Evolutionary conservation across 2,113 vertebrate genomes (phyloP), one percentile per base, ranked within the genome.

Genomic region (Sinosuthora webbiana): DNA sequence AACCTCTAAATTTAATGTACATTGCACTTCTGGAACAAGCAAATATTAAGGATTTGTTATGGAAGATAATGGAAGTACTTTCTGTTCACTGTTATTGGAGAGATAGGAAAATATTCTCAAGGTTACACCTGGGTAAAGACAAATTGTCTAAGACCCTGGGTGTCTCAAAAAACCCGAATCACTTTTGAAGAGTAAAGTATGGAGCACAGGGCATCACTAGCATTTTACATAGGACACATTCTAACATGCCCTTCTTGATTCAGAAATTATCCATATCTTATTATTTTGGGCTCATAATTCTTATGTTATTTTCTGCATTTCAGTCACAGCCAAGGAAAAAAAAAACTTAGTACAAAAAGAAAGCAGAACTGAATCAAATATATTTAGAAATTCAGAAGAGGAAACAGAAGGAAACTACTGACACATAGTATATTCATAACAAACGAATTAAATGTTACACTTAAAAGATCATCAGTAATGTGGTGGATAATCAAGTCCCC

Each of bases 251-350:
- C 19, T 70, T 63, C 56, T 68, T 93, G 30, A 18, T n/a, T 65
- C 8, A 52, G 60, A 83, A 73, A 77, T 62, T 57, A 69, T 60
- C 37, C 21, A 11, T 47, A 84, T 42, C 16, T 63, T 57, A 63
- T 69, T 59, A 71, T 75, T 78, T 71, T 33, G 15, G 27, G 10
- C 23, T 86, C 19, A 39, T 44, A 55, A 73, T 64, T 80, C 12
- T 64, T 75, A 44, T 33, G 18, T 16, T 42, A 42, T 15, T 84
- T 93, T 78, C 62, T 79, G 30, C 44, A 71, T 71, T 90, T 90
- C 27, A 75, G 14, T 21, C 30, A 35, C 7, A 39, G 17, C 1
- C 28, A 59, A 27, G 7, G 13, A 0, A 1, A 15, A 35, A 82
- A 33, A 30, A 42, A 49, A 16, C 19, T 39, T 56, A 42, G 1